Conservation (phyloP, 2,888 invertebrate species). For the Pelosia muscerda region DNA sequence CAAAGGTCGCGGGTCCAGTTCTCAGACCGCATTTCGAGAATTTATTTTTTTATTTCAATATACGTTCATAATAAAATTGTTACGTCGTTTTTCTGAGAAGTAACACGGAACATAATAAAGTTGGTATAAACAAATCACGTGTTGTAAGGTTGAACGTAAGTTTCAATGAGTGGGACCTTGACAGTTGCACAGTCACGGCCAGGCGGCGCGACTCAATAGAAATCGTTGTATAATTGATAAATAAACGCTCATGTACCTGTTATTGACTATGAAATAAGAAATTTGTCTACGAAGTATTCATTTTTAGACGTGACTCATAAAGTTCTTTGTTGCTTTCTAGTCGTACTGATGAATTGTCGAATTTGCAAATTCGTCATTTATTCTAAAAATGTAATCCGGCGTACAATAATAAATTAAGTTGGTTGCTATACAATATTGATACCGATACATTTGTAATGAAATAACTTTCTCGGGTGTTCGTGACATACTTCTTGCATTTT, state of each 20-base stretch:
- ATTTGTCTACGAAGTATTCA: neutral
- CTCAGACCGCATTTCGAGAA: neutral
- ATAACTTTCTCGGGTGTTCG: neutral
- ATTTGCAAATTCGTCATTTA: neutral
- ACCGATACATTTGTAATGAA: neutral
- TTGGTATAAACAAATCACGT: slow-evolving; percentile 41
- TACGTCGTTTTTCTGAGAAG: neutral
- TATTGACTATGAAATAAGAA: slow-evolving; percentile 1
- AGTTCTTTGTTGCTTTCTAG: neutral
- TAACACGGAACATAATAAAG: slow-evolving; percentile 11
- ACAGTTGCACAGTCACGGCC: slow-evolving; percentile 46
- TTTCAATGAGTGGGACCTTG: slow-evolving; percentile 53
- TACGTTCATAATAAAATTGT: neutral
- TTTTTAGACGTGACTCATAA: neutral
- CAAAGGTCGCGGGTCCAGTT: too few relatives aligned
- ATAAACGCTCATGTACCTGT: slow-evolving; percentile 37
- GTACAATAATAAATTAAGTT: neutral
- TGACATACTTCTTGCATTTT: neutral
- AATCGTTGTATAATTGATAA: slow-evolving; percentile 48
- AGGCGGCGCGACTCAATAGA: slow-evolving; percentile 39
- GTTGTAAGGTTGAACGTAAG: slow-evolving; percentile 44
- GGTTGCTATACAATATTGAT: neutral
- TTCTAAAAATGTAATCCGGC: neutral
- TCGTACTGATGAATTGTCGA: neutral
- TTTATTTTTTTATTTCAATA: neutral